Evolutionary conservation across 2,888 invertebrate species (phyloP), one percentile per base, ranked within the genome.

Genomic region (Omphaloscelis lunosa): DNA sequence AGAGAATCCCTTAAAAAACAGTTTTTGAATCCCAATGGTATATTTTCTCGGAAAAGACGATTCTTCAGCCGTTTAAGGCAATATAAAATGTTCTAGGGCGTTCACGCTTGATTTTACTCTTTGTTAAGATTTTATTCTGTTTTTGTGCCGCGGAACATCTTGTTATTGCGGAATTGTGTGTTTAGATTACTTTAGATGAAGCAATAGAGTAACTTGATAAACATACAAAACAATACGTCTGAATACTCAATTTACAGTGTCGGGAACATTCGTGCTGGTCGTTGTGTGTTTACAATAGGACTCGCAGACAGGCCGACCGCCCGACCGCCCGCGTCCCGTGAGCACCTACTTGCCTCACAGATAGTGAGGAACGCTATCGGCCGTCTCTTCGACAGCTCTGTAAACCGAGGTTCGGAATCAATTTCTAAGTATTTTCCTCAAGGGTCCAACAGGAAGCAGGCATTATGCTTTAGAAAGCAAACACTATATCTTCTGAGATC

Each of bases 351-450:
- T 90, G 90, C 91, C 90, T 90, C 88, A 91, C 86, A 89, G 92
- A 92, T 90, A 86, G 89, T 86, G 86, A 86, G 89, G 88, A 90
- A 82, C 87, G 89, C 90, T 90, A 92, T 91, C 92, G 90, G 90
- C 87, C 91, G 92, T 89, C 90, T 91, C 90, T 83, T 95, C 94
- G 90, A 95, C 90, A 92, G 95, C 95, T 95, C 91, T 93, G 95
- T 92, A 95, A 95, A 95, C 94, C 86, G 83, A 84, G 86, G 73
- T 86, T 75, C 86, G 88, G 90, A 92, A 92, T 93, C 91, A 89
- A 92, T 92, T 91, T 88, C 90, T 92, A 90, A 92, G 92, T 92
- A 92, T 93, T 93, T 93, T 91, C 91, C 81, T 87, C 85, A 87
- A 90, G 90, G 85, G 88, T 88, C 84, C 82, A 84, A 87, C 80